These are phyloP conservation scores for Cephalotes varians DNA, from an alignment of 2,888 invertebrate genomes.

Conservation along the genomic window DNA sequence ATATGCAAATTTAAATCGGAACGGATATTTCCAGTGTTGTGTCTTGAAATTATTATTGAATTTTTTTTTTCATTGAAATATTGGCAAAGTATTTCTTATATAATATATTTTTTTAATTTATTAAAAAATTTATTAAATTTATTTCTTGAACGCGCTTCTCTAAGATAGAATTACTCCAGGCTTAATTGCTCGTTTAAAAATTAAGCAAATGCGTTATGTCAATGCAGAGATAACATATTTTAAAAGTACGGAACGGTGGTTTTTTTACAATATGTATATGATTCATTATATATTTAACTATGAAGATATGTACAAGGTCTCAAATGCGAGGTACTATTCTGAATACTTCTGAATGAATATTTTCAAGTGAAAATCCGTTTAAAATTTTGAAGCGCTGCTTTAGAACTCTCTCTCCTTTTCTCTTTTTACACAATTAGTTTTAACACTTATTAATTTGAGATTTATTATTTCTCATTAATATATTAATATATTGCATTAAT, in stretches of 20 bases:
- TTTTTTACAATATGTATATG: background rate
- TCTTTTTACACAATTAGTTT: background rate
- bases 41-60: background rate
- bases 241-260: slow-evolving; percentile 3
- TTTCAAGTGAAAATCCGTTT: background rate
- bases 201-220: background rate
- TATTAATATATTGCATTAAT: background rate
- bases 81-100: background rate
- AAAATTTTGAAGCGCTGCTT: background rate
- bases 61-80: background rate
- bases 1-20: background rate
- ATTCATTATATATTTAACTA: background rate
- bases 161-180: background rate
- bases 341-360: background rate
- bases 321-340: background rate
- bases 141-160: background rate
- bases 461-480: too few species aligned
- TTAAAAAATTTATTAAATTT: background rate
- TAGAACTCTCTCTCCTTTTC: background rate
- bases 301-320: background rate
- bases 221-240: background rate
- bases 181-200: background rate
- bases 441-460: background rate
- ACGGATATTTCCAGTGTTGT: background rate
- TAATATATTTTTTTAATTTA: too few species aligned